Evolutionary conservation across 2,888 invertebrate genomes (phyloP).

Genomic region (Conus canariensis): DNA sequence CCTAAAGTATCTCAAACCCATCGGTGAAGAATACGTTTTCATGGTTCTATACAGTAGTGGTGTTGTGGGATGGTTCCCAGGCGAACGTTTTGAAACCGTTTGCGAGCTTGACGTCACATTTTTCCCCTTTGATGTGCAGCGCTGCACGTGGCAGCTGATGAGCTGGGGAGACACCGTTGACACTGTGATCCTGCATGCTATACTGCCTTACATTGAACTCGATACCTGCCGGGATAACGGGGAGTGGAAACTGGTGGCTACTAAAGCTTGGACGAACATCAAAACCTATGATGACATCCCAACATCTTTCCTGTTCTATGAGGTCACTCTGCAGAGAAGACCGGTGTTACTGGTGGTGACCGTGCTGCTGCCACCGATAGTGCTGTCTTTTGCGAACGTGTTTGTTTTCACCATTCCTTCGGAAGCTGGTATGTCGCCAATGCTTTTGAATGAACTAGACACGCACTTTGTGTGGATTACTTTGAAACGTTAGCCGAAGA

Average conservation of each 20-base stretch:
- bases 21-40: conserved; percentile 24
- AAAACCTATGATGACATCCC: background rate
- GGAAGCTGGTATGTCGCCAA: conserved; percentile 27
- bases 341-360: conserved; percentile 13
- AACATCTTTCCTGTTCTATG: background rate
- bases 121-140: conserved; percentile 32
- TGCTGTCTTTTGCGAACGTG: conserved; percentile 31
- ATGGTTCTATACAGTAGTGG: background rate
- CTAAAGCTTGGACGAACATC: background rate
- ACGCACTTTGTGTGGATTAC: too few relatives aligned
- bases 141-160: conserved; percentile 25
- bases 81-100: conserved; percentile 23
- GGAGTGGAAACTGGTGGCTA: conserved; percentile 28
- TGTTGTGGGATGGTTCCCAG: background rate
- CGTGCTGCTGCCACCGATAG: conserved; percentile 20
- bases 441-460: too few relatives aligned
- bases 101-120: conserved; percentile 15
- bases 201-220: background rate
- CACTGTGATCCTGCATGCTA: background rate
- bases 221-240: conserved; percentile 19
- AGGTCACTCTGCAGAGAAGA: conserved; percentile 19
- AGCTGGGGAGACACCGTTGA: background rate
- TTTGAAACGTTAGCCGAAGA: too few relatives aligned
- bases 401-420: conserved; percentile 40
- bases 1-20: conserved; percentile 23